A percentile compares a stretch with the other conserved stretches of the same genome.
phyloP scores from a whole-genome alignment of 2,113 vertebrate species.

The Limnothrissa miodon region DNA sequence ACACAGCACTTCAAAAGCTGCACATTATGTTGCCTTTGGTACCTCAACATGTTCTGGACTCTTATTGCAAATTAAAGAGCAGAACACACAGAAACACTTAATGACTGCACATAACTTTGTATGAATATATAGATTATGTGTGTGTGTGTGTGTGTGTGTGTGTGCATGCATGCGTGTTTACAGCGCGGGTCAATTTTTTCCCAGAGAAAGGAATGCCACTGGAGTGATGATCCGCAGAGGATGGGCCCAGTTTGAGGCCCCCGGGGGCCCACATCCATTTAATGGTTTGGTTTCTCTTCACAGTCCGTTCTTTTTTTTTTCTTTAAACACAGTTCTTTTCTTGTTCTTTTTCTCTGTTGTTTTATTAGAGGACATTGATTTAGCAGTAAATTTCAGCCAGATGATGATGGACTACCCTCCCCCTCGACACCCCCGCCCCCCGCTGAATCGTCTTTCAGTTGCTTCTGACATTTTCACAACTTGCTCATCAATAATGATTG shows the following conservation, averaged over 20 bases:
- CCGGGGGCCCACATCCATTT: not conserved
- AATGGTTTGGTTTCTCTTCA: not conserved
- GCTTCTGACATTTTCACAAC: conserved; percentile 19
- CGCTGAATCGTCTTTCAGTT: not conserved
- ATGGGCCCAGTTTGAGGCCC: not conserved
- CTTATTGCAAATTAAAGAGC: not conserved
- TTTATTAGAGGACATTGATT: not conserved
- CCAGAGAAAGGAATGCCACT: not conserved
- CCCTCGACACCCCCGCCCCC: not conserved
- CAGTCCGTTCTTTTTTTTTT: not conserved
- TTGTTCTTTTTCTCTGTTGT: not conserved
- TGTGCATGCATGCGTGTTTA: not conserved
- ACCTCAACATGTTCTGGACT: not conserved
- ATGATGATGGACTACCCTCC: not conserved
- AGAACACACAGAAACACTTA: not conserved
- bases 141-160: not conserved
- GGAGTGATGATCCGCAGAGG: not conserved
- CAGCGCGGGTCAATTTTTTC: not conserved
- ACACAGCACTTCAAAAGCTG: not conserved
- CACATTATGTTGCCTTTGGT: not conserved
- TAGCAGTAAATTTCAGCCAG: not conserved
- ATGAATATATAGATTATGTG: not conserved
- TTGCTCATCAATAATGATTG: conserved; percentile 15
- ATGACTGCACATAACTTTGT: not conserved
- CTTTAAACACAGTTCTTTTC: not conserved